These are phyloP conservation scores for Trinorchestia longiramus DNA, from an alignment of 1,140 invertebrate species.

Conservation along the genomic window DNA sequence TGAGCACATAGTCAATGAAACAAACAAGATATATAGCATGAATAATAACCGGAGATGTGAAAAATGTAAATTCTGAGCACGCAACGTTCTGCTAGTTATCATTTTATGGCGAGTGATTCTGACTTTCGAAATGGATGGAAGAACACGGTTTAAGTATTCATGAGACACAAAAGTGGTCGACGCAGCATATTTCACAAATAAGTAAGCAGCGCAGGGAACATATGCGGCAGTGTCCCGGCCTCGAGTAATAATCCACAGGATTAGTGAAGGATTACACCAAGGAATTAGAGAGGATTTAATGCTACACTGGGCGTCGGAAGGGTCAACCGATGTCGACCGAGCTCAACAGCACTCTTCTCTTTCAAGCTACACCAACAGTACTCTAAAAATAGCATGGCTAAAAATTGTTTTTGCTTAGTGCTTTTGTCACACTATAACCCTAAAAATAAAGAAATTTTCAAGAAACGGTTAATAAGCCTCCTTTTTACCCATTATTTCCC, in stretches of 20 bases:
- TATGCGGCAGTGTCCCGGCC: slow-evolving; percentile 31
- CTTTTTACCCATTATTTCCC: too few species aligned
- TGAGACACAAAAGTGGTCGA: background rate
- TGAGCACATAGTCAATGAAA: background rate
- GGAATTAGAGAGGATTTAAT: slow-evolving; percentile 45
- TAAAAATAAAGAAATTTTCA: background rate
- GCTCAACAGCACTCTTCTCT: background rate
- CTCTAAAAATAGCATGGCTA: background rate
- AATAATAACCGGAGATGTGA: background rate
- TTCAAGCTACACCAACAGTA: background rate
- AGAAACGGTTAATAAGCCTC: too few species aligned
- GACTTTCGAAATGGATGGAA: background rate
- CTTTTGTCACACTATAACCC: background rate
- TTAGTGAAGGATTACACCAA: slow-evolving; percentile 24
- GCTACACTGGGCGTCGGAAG: slow-evolving; percentile 1
- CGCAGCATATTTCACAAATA: background rate
- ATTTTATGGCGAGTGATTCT: background rate
- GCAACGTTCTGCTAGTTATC: background rate
- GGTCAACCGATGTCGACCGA: background rate
- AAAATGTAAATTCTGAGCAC: background rate
- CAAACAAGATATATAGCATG: background rate
- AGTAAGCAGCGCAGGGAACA: background rate
- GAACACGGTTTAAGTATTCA: background rate
- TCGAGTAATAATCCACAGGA: slow-evolving; percentile 18
- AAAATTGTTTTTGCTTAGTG: background rate